Percentiles rank a stretch among this genome's conserved stretches.
Evolutionary conservation across 2,797 vertebrate genomes (phyloP).

Genomic region (Xenops minutus): DNA sequence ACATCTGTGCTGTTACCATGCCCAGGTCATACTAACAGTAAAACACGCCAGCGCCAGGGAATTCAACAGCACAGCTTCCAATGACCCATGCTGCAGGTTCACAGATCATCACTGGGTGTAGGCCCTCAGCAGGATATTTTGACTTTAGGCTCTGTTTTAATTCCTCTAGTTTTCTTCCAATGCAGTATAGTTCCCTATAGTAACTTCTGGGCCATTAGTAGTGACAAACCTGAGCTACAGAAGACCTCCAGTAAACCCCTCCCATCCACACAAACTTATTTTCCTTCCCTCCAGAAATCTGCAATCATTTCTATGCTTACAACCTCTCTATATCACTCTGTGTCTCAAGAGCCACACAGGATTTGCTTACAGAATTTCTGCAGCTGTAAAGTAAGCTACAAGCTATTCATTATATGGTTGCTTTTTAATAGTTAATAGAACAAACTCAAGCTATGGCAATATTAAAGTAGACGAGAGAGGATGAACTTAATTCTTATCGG

Average conservation of each 20-base stretch:
- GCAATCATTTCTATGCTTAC: rapidly evolving
- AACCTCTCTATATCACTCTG: background rate
- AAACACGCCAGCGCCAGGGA: background rate
- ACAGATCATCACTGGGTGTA: background rate
- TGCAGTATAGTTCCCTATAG: background rate
- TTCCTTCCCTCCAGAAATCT: background rate
- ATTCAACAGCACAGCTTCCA: background rate
- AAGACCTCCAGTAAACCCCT: background rate
- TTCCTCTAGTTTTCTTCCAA: background rate
- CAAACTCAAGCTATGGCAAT: background rate
- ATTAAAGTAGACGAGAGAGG: background rate
- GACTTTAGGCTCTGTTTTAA: background rate
- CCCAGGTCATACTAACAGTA: background rate
- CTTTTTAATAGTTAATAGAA: background rate
- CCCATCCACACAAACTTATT: background rate
- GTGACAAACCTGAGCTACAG: background rate
- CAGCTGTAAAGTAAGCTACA: background rate
- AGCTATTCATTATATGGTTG: background rate
- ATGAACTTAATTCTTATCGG: background rate
- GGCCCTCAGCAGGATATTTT: background rate
- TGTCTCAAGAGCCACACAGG: rapidly evolving
- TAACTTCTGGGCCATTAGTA: background rate
- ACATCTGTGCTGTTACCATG: background rate
- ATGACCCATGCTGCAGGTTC: rapidly evolving
- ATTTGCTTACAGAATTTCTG: background rate